Percentiles rank a stretch among this genome's conserved stretches.
phyloP scores from a whole-genome alignment of 2,113 vertebrate genomes.

The Myodes glareolus region DNA sequence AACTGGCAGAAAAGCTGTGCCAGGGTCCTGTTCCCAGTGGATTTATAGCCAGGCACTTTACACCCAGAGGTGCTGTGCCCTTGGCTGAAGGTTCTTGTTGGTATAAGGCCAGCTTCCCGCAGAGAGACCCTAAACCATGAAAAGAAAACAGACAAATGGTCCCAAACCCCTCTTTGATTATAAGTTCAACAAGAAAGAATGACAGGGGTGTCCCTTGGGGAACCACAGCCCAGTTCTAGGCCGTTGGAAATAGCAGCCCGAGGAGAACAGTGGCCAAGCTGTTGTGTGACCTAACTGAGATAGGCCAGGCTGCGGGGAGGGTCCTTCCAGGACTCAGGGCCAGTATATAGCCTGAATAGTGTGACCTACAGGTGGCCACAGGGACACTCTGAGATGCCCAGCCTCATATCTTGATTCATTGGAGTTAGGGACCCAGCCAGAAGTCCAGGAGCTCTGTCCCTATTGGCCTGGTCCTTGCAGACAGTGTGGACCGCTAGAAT shows the following conservation, averaged over 20 bases:
- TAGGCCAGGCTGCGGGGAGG: accelerated
- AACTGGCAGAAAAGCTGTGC: not conserved
- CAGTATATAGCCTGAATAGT: accelerated
- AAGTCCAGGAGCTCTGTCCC: not conserved
- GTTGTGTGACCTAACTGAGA: not conserved
- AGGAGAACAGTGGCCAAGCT: not conserved
- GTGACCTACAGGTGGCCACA: not conserved
- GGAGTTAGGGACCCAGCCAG: not conserved
- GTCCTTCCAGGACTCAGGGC: not conserved
- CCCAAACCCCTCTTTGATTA: not conserved
- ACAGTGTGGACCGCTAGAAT: accelerated
- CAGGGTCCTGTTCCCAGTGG: not conserved
- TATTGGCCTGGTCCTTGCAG: not conserved
- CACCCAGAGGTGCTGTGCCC: not conserved
- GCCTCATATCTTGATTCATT: not conserved
- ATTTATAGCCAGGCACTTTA: not conserved
- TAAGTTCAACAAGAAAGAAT: not conserved
- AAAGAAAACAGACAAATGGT: not conserved
- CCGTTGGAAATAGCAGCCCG: too few relatives aligned
- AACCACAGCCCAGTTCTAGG: not conserved
- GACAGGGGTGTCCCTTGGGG: not conserved
- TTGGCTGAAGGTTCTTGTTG: accelerated
- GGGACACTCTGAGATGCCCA: not conserved
- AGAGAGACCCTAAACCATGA: not conserved
- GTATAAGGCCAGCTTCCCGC: not conserved